Percentiles rank a stretch among this genome's conserved stretches.
phyloP scores from a whole-genome alignment of 2,888 invertebrate species.

The Parnassius orleans region DNA sequence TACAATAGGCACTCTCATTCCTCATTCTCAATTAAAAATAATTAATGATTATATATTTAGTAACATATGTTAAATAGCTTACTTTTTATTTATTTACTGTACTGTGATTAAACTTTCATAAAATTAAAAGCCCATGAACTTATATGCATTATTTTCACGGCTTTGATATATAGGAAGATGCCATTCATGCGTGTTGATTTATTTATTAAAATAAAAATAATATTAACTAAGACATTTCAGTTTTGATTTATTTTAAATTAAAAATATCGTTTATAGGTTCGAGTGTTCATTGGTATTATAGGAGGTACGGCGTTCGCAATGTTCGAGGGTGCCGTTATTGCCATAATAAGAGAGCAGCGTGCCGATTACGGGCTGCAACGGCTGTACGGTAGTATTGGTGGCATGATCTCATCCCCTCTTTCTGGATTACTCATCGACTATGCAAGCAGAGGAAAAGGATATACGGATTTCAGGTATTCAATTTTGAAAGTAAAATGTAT shows the following conservation, averaged over 20 bases:
- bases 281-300: conserved; percentile 84
- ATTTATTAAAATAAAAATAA: no score
- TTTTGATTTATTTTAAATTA: background rate
- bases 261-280: conserved; percentile 49
- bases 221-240: no score
- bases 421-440: conserved; percentile 88
- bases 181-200: no score
- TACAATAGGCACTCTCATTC: no score
- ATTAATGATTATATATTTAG: no score
- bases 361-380: conserved; percentile 90
- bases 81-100: no score
- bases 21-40: no score
- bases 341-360: conserved; percentile 86
- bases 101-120: no score
- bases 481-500: background rate
- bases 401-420: conserved; percentile 89
- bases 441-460: conserved; percentile 85
- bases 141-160: no score
- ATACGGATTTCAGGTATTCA: conserved; percentile 86
- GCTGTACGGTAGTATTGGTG: conserved; percentile 88
- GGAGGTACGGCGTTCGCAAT: conserved; percentile 89
- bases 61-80: no score
- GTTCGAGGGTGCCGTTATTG: conserved; percentile 90
- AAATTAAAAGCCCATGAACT: no score
- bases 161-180: no score